These are phyloP conservation scores for Dromiciops gliroides DNA, from an alignment of 2,113 vertebrate species.

Conservation along the genomic window DNA sequence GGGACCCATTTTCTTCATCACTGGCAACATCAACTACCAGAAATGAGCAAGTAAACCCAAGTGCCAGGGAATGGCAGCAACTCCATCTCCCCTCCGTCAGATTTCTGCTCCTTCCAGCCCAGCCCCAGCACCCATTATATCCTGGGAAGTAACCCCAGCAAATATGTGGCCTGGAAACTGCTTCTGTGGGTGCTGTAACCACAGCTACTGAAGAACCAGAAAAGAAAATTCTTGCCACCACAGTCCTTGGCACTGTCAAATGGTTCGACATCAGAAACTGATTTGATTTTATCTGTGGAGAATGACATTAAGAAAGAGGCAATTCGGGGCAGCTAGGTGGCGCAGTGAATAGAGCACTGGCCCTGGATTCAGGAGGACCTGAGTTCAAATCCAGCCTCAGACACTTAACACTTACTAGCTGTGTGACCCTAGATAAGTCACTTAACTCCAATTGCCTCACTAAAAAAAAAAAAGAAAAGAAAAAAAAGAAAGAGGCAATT, in stretches of 20 bases:
- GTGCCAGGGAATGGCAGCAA: background rate
- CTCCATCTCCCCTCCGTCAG: background rate
- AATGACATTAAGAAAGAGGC: background rate
- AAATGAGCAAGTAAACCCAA: background rate
- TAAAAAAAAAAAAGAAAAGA: too few species aligned
- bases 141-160: background rate
- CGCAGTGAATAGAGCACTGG: too few species aligned
- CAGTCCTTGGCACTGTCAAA: background rate
- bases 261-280: background rate
- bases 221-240: background rate
- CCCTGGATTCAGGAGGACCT: too few species aligned
- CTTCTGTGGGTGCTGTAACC: background rate
- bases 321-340: too few species aligned
- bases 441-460: too few species aligned
- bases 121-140: background rate
- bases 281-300: background rate
- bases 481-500: background rate
- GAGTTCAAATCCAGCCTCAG: too few species aligned
- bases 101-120: background rate
- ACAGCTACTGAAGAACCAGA: background rate
- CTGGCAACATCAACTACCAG: background rate
- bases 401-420: too few species aligned
- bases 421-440: too few species aligned
- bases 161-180: background rate
- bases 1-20: background rate